A percentile compares a stretch with the other conserved stretches of the same genome.
These are phyloP conservation scores for Lathronympha strigana DNA, from an alignment of 2,888 invertebrate genomes.

Conservation along the genomic window DNA sequence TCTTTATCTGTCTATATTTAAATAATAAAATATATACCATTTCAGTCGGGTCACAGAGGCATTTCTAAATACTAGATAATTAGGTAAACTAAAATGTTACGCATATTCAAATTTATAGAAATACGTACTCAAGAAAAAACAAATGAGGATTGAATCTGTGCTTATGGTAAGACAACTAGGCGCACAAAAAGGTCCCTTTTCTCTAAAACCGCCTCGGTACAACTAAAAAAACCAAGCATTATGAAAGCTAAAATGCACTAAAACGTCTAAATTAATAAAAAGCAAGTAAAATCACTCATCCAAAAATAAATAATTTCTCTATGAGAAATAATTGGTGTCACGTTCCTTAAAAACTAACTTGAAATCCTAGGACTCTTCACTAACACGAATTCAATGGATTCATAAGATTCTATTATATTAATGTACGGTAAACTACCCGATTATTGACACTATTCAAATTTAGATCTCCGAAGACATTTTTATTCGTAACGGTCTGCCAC, in stretches of 20 bases:
- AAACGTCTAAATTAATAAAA: constrained; percentile 28
- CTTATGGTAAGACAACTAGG: too few species aligned
- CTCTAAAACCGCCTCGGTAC: neutral
- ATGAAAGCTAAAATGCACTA: constrained; percentile 31
- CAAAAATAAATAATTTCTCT: constrained; percentile 39
- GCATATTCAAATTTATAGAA: too few species aligned
- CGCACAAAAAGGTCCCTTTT: neutral
- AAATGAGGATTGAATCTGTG: too few species aligned
- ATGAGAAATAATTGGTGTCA: constrained; percentile 40
- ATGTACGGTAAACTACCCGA: neutral
- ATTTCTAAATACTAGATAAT: too few species aligned
- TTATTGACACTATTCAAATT: neutral
- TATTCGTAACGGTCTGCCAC: too few species aligned
- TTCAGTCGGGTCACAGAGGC: too few species aligned
- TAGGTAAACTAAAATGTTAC: too few species aligned
- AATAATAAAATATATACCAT: too few species aligned
- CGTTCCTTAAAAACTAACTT: constrained; percentile 36
- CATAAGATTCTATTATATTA: neutral
- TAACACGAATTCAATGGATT: neutral
- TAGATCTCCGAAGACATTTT: too few species aligned
- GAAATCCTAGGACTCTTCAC: constrained; percentile 20
- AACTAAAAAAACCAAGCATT: constrained; percentile 13
- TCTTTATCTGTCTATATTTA: too few species aligned
- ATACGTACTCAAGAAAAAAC: too few species aligned
- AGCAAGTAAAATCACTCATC: constrained; percentile 37